Evolutionary conservation across 2,888 invertebrate genomes (phyloP), one percentile per base, ranked within the genome.

Genomic region (Lucinisca nassula): DNA sequence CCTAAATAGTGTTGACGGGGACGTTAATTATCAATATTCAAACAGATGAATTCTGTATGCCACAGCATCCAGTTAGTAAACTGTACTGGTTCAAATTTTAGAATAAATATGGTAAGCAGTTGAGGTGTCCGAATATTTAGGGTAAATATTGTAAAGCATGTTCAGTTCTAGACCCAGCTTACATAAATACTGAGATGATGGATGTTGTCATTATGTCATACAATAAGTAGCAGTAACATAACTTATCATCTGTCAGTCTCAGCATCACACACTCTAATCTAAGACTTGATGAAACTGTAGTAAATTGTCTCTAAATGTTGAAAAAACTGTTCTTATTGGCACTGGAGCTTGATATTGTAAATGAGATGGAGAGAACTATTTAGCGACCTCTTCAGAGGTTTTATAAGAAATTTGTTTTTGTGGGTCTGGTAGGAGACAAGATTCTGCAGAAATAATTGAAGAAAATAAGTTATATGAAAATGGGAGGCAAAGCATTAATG

Each of bases 161-260:
- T n/a, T n/a, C n/a, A n/a, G n/a, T n/a, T n/a, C n/a, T n/a, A n/a
- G n/a, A n/a, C n/a, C n/a, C n/a, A n/a, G n/a, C n/a, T n/a, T n/a
- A n/a, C n/a, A n/a, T n/a, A n/a, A n/a, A n/a, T n/a, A n/a, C n/a
- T n/a, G n/a, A 24, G 58, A 67, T 67, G 67, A 67, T 67, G 1
- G 67, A 67, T 67, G 67, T 21, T 67, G 67, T 67, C 67, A 67
- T 67, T 67, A 67, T 67, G 67, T 67, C 67, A 35, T 35, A 32
- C 67, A 67, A 32, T 61, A 67, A 67, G 35, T 35, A 67, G 35
- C 67, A 67, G 17, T 24, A 67, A 67, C 67, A 67, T 67, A 35
- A 67, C 67, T 67, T 35, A 32, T 67, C 67, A 67, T 32, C 67
- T 67, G 67, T 67, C 67, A 67, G 10, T 17, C 35, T 67, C 61